Conservation (phyloP, 2,797 vertebrate genomes). For the Nasua narica region DNA sequence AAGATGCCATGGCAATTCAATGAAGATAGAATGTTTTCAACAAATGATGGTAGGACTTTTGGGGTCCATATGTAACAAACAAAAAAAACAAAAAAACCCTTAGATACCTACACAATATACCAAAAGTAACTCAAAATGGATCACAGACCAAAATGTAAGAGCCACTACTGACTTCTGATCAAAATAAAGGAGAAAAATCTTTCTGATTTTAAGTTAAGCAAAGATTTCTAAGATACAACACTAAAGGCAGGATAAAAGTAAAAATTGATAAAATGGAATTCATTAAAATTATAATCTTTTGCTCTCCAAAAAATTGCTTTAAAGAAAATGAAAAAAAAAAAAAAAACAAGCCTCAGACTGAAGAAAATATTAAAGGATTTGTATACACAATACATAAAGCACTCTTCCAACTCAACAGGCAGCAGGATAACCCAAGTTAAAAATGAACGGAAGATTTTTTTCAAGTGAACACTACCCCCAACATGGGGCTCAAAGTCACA, state of each 20-base stretch:
- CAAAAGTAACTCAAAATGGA: neutral
- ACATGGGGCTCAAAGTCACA: neutral
- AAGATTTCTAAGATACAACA: neutral
- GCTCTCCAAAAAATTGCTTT: neutral
- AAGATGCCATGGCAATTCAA: neutral
- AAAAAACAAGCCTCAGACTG: neutral
- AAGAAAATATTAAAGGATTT: neutral
- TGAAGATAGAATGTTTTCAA: neutral
- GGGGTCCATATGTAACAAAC: neutral
- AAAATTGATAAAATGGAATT: neutral
- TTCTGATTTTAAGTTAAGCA: neutral
- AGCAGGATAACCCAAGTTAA: neutral
- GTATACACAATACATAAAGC: neutral
- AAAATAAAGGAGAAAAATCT: neutral
- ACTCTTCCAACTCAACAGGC: neutral
- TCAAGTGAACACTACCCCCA: neutral
- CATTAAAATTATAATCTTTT: neutral
- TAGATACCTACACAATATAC: neutral
- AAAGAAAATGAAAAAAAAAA: neutral
- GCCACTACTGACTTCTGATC: neutral
- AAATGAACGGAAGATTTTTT: neutral
- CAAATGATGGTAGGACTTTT: neutral
- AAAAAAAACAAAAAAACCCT: neutral
- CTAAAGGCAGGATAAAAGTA: neutral
- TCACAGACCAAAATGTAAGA: neutral